Evolutionary conservation across 2,888 invertebrate species (phyloP).

Genomic region (Pammene fasciana): DNA sequence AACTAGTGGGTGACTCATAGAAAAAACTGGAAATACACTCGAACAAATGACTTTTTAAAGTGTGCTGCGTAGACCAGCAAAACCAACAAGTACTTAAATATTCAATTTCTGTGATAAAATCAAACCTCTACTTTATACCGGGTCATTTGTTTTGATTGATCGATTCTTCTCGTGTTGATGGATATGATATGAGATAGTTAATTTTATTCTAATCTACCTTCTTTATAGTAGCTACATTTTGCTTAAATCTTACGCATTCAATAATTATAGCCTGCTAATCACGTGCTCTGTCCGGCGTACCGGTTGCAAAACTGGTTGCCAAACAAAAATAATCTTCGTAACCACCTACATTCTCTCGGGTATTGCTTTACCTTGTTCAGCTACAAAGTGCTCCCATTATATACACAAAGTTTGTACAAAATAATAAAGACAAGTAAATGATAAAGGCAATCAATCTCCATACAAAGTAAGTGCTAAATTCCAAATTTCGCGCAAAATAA

Average conservation of each 20-base stretch:
- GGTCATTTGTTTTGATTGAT: conserved; percentile 75
- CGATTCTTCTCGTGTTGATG: conserved; percentile 57
- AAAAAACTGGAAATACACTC: conserved; percentile 20
- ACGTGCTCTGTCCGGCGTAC: conserved; percentile 44
- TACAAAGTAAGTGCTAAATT: too few species aligned
- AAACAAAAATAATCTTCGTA: conserved; percentile 54
- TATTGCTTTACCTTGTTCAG: conserved; percentile 31
- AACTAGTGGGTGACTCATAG: not conserved
- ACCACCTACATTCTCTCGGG: conserved; percentile 49
- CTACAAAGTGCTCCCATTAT: conserved; percentile 8
- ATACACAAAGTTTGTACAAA: not conserved
- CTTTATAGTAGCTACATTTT: not conserved
- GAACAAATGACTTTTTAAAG: conserved; percentile 38
- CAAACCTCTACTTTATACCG: conserved; percentile 56
- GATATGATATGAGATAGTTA: conserved; percentile 40
- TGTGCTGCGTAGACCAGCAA: conserved; percentile 47
- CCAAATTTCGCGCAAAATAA: too few species aligned
- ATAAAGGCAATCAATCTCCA: too few species aligned
- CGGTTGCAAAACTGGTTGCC: conserved; percentile 48
- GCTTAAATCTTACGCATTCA: not conserved
- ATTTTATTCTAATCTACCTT: conserved; percentile 39
- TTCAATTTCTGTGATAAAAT: conserved; percentile 73
- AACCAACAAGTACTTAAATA: conserved; percentile 67
- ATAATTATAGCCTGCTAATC: conserved; percentile 39
- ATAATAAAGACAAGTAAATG: not conserved